Evolutionary conservation across 2,113 vertebrate genomes (phyloP).

Genomic region (Tragelaphus strepsiceros): DNA sequence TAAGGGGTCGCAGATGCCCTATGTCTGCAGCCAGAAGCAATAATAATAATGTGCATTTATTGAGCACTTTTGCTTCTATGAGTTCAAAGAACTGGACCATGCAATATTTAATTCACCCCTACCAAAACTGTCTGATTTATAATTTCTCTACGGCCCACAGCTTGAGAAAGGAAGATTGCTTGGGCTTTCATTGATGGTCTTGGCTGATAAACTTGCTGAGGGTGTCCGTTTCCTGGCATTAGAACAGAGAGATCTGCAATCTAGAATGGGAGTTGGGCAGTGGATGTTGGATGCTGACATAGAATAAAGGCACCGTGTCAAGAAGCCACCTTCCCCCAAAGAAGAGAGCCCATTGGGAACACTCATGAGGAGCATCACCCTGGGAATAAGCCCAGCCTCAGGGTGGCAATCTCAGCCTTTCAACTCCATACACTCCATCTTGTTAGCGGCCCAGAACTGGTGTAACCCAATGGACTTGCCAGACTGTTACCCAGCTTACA

Average conservation of each 20-base stretch:
- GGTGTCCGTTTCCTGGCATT: background rate
- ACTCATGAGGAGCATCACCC: accelerated
- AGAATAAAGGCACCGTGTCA: background rate
- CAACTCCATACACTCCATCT: background rate
- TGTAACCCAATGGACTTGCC: background rate
- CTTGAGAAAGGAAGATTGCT: background rate
- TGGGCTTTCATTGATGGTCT: background rate
- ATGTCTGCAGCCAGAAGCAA: conserved; percentile 30
- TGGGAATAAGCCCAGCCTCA: background rate
- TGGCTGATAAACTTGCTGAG: background rate
- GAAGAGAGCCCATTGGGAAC: background rate
- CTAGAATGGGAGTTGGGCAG: background rate
- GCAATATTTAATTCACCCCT: conserved; percentile 46
- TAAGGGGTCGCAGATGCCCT: conserved; percentile 10
- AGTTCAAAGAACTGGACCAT: conserved; percentile 25
- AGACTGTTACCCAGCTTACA: background rate
- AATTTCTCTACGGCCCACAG: background rate
- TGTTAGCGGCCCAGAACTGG: background rate
- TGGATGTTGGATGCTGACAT: background rate
- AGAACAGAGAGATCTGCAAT: background rate
- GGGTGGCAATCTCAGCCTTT: background rate
- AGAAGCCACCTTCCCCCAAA: background rate
- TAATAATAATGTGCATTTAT: conserved; percentile 32
- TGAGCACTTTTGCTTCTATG: conserved; percentile 2
- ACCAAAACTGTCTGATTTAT: conserved; percentile 44